Evolutionary conservation across 2,888 invertebrate genomes (phyloP).

Genomic region (Ophion ellenae): DNA sequence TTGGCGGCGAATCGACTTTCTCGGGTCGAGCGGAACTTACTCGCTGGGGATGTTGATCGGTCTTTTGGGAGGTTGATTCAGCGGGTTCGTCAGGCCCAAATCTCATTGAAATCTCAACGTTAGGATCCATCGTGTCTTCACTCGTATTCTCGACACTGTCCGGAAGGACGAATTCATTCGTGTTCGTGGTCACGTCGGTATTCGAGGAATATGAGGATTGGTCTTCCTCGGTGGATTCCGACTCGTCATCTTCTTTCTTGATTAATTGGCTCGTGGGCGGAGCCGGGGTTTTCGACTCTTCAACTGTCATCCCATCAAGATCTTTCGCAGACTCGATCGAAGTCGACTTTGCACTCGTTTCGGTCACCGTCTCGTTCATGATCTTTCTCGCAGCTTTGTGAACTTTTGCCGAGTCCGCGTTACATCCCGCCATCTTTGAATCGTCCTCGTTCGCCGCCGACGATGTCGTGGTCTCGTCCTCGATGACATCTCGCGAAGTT

Average conservation of each 20-base stretch:
- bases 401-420: neutral
- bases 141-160: neutral
- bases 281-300: neutral
- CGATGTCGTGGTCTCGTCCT: neutral
- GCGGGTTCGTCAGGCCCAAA: constrained; percentile 22
- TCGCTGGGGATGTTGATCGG: neutral
- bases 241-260: neutral
- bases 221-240: neutral
- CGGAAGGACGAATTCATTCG: neutral
- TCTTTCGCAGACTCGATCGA: neutral
- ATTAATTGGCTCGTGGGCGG: neutral
- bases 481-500: neutral
- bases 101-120: constrained; percentile 31
- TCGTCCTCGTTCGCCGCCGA: neutral
- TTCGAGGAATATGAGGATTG: neutral
- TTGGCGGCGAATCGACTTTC: neutral
- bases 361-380: too few relatives aligned
- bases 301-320: neutral
- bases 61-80: constrained; percentile 1
- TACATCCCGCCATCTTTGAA: neutral
- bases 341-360: neutral
- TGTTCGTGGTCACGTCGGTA: neutral
- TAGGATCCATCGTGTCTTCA: neutral
- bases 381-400: neutral
- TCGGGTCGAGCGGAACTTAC: neutral